Base-by-base conservation (phyloP, 2,113 vertebrate genomes). In the Bubo blakistoni region DNA sequence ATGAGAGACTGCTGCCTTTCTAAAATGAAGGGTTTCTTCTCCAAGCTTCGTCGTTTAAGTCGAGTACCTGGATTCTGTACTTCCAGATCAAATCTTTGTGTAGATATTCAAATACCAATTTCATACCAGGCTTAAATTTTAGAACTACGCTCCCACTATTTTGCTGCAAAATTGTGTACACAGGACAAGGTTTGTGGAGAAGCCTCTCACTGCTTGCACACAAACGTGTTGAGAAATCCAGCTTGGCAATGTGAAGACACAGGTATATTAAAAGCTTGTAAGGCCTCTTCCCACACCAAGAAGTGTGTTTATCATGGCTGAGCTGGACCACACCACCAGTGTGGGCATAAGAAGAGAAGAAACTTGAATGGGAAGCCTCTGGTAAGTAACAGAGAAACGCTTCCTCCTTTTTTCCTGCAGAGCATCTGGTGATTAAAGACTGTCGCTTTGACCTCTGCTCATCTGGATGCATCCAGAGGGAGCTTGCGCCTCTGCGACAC, bases 1-100 rank as follows among this genome's bases (percentile, higher is more conserved):
- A 87, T 94, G 65, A 78, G 70, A 95, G 91, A 83, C 91, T 57
- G 87, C 74, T 91, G 79, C 36, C 63, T 81, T 92, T 77, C 55
- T 86, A 42, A 77, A 91, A 66, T 2, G 18, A 74, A 89, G 36
- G 6, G 9, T 26, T 90, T 88, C 27, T 79, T 80, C 46, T 78
- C 74, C 74, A 69, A 22, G 17, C 29, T 82, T 79, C 13, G 2
- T n/a, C 4, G 1, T 40, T 72, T 52, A 81, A 76, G 34, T 17
- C 9, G 1, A 89, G 14, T 58, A 96, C 94, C 89, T 91, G 51
- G 44, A 65, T 38, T 85, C 62, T 34, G 9, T 47, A 54, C 46
- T 62, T 80, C 26, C 1, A 3, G 46, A 77, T 79, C 32, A 91
- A 79, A 79, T 42, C 27, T 79, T 58, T 76, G 44, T 9, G 11